phyloP scores from a whole-genome alignment of 2,113 vertebrate species.

The Sinocyclocheilus maitianheensis region DNA sequence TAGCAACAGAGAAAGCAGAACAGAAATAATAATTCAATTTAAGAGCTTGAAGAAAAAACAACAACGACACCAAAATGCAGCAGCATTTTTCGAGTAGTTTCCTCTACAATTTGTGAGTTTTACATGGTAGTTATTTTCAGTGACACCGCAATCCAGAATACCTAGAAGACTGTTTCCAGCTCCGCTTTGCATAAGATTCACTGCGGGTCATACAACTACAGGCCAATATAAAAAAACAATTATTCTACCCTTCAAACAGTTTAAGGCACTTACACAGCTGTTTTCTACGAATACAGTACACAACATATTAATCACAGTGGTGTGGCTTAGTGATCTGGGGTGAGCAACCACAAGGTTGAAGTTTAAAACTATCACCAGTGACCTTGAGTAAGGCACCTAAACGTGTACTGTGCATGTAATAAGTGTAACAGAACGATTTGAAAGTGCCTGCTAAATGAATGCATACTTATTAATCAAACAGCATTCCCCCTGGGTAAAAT shows the following conservation, averaged over 20 bases:
- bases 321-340: background rate
- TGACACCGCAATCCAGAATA: slow-evolving; percentile 8
- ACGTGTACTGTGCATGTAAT: background rate
- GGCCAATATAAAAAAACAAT: slow-evolving; percentile 12
- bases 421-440: background rate
- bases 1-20: background rate
- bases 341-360: background rate
- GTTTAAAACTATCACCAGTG: background rate
- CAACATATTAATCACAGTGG: slow-evolving; percentile 11
- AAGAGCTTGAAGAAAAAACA: background rate
- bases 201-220: slow-evolving; percentile 5
- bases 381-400: background rate
- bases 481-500: background rate
- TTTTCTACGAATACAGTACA: background rate
- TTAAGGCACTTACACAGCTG: slow-evolving; percentile 12
- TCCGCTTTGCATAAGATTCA: slow-evolving; percentile 21
- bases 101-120: background rate
- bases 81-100: background rate
- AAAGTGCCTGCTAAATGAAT: background rate
- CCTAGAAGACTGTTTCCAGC: slow-evolving; percentile 29
- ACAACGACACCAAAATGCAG: slow-evolving; percentile 3
- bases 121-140: slow-evolving; percentile 4
- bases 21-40: slow-evolving; percentile 7
- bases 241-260: background rate
- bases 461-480: background rate